Evolutionary conservation across 2,797 vertebrate species (phyloP).

Genomic region (Sus cebifrons): DNA sequence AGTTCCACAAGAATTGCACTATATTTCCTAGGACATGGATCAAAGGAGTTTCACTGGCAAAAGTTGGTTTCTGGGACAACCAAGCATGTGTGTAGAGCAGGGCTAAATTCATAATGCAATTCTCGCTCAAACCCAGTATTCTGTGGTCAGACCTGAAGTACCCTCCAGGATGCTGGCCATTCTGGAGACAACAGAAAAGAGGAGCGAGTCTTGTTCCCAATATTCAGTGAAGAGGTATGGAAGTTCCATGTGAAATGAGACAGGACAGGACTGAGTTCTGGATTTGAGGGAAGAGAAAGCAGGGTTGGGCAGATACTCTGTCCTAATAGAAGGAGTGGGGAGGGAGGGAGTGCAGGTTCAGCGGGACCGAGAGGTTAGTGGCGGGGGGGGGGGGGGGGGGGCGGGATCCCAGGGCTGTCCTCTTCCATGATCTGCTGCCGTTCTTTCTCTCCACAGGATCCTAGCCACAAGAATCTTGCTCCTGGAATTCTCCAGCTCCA

Average conservation of each 20-base stretch:
- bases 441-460: not conserved
- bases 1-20: too few relatives aligned
- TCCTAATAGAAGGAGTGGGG: not conserved
- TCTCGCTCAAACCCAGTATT: not conserved
- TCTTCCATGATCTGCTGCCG: not conserved
- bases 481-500: not conserved
- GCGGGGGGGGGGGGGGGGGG: rapidly evolving
- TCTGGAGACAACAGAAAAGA: not conserved
- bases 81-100: not conserved
- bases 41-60: not conserved
- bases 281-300: not conserved
- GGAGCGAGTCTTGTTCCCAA: not conserved
- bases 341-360: rapidly evolving
- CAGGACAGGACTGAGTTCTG: not conserved
- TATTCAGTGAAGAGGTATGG: not conserved
- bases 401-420: not conserved
- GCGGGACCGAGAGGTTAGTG: rapidly evolving
- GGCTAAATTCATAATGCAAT: not conserved
- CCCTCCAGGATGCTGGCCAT: not conserved
- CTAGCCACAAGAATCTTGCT: not conserved
- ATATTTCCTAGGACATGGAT: not conserved
- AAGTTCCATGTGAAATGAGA: not conserved
- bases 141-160: not conserved
- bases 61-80: not conserved
- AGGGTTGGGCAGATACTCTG: not conserved